Evolutionary conservation across 2,113 vertebrate species (phyloP).

Genomic region (Laticauda colubrina): DNA sequence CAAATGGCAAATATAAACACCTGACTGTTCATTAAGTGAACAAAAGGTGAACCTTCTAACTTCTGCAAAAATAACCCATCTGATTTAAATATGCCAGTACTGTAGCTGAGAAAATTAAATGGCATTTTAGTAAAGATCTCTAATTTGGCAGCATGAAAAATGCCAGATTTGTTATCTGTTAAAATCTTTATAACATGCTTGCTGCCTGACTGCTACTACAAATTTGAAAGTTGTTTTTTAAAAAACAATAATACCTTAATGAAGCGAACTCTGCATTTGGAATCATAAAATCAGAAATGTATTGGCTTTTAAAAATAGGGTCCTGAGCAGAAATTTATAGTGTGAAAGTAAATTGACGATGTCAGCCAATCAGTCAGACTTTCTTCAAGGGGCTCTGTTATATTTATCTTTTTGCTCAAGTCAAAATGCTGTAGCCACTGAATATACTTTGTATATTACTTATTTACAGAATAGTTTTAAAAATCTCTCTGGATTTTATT

Average conservation of each 20-base stretch:
- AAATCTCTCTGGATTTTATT: not conserved
- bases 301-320: not conserved
- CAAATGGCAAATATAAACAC: not conserved
- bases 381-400: too few relatives aligned
- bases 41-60: not conserved
- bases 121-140: not conserved
- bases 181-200: not conserved
- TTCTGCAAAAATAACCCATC: not conserved
- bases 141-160: not conserved
- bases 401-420: not conserved
- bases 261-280: not conserved
- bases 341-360: not conserved
- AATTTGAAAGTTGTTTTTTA: not conserved
- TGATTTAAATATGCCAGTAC: not conserved
- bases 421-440: not conserved
- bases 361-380: not conserved
- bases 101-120: constrained; percentile 7
- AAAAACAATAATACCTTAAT: not conserved
- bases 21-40: constrained; percentile 10
- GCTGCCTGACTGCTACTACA: not conserved
- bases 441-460: not conserved
- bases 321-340: not conserved
- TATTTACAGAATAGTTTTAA: not conserved
- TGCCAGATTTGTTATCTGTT: not conserved
- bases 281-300: not conserved